Evolutionary conservation across 1,140 invertebrate genomes (phyloP), one percentile per base, ranked within the genome.

Genomic region (Solenopsis invicta): DNA sequence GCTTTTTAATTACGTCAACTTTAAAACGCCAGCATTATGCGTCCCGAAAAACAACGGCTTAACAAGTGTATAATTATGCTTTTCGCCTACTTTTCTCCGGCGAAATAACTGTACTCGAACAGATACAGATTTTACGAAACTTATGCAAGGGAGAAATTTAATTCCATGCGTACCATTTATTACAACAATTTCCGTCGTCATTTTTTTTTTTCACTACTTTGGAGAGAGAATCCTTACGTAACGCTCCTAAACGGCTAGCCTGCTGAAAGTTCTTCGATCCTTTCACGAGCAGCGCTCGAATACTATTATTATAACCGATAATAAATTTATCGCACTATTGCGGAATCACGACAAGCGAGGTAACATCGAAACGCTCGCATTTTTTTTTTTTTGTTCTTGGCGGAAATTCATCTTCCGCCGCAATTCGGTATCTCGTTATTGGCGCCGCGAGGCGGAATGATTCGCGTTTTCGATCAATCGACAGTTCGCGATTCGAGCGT

Each of bases 401-500:
- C n/a, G 13, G 62, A 86, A 86, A 13, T 86, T 71, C 2, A 41
- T 34, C 66, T 45, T 48, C 21, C 21, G 52, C 21, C 54, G 50
- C 29, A 16, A 13, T 66, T 78, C 56, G 18, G 13, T 61, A 24
- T 24, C 12, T 45, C 13, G 5, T 41, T 69, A 48, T 24, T 24
- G 41, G 24, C 4, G 1, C 13, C 24, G 18, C 21, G 12, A 75
- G 13, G 41, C 34, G 9, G 16, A 21, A 37, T 74, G 75, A 87
- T 67, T 89, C 66, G 50, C 59, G 74, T 78, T 89, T 87, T 74
- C 59, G 50, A 52, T 1, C 56, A 54, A 56, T 77, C 75, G 85
- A 87, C 59, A 67, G 62, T 50, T 13, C 50, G 64, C 78, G 29
- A 78, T 88, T 88, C 45, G 87, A 77, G 66, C 41, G 16, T 74